These are phyloP conservation scores for Branchellion lobata DNA, from an alignment of 2,888 invertebrate species.

Conservation along the genomic window DNA sequence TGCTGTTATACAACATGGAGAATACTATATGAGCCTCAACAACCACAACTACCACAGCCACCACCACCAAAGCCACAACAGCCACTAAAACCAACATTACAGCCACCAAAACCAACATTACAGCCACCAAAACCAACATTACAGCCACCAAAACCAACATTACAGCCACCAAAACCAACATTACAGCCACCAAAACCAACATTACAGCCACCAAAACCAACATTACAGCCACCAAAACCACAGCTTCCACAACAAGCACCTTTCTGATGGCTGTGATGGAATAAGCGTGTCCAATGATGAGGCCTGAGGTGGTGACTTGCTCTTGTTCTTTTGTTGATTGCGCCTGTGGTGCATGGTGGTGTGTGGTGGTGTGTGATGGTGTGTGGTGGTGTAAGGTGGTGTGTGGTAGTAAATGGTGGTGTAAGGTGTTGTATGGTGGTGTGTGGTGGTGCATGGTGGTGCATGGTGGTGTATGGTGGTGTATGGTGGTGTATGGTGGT, in stretches of 20 bases:
- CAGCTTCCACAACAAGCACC: neutral
- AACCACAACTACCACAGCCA: too few relatives aligned
- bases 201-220: neutral
- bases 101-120: neutral
- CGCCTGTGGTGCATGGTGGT: neutral
- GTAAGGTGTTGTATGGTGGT: too few relatives aligned
- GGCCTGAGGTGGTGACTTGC: neutral
- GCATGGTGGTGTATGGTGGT: too few relatives aligned
- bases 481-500: too few relatives aligned
- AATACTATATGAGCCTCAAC: too few relatives aligned
- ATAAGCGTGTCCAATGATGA: neutral
- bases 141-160: neutral
- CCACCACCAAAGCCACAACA: too few relatives aligned
- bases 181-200: too few relatives aligned
- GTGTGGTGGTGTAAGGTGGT: too few relatives aligned
- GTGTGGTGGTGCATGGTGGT: too few relatives aligned
- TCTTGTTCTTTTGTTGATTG: neutral
- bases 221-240: neutral
- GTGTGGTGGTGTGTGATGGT: neutral
- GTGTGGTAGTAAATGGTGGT: too few relatives aligned
- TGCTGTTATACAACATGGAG: too few relatives aligned
- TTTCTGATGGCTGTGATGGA: neutral
- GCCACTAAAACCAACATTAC: too few relatives aligned
- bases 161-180: neutral
- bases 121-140: neutral